Evolutionary conservation across 2,797 vertebrate genomes (phyloP), one percentile per base, ranked within the genome.

Genomic region (Diglossa cyanea): DNA sequence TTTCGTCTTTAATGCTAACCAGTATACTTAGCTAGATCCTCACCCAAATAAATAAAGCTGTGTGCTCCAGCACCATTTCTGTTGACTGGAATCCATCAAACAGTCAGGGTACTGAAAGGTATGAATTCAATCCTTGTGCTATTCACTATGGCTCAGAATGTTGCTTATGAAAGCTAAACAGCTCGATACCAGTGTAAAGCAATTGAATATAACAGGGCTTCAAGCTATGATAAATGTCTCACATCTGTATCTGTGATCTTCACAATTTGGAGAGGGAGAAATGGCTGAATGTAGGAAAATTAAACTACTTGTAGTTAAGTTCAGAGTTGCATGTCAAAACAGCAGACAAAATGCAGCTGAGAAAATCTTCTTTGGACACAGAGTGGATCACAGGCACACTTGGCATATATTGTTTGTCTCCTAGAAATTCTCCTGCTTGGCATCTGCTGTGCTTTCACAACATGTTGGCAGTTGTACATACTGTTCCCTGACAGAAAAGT

Each of bases 91-190:
- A 81, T 86, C 71, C 86, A 45, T 87, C 65, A 66, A 90, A 66
- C 50, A 72, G 86, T 91, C 65, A 86, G 48, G 51, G 58, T 93
- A 95, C 73, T 90, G 82, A 93, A 96, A 97, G 62, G 44, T 74
- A 92, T 86, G 44, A 76, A 95, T 96, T 95, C 79, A 94, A 31
- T 85, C 81, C 86, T 92, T 94, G 45, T 94, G 88, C 80, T 92
- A 12, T 72, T 94, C 67, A 51, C 60, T 95, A 6, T 66, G 79
- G 30, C 53, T 91, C 87, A 93, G 92, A 92, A 90, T 66, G 54
- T 92, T 96, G 51, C 75, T 90, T 93, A 73, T 15, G 51, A 93
- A 95, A 71, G 17, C 75, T 96, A 67, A 77, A 76, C 47, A 88
- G 6, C 77, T 96, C 1, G 1, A 58, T 73, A 42, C 24, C 89